A percentile compares a stretch with the other conserved stretches of the same genome.
Evolutionary conservation across 1,140 invertebrate genomes (phyloP).

Genomic region (Trachymyrmex cornetzi): DNA sequence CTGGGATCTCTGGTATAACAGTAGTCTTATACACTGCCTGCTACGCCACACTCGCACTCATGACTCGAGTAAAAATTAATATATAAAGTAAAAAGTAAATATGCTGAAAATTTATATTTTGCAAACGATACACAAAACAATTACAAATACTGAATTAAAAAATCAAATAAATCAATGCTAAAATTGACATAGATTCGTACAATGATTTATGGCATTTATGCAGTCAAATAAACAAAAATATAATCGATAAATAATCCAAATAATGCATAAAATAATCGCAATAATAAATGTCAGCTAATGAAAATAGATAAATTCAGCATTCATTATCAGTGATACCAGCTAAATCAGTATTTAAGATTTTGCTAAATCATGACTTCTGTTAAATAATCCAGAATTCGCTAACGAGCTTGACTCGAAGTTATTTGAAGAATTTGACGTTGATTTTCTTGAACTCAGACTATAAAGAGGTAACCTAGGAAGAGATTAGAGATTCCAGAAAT

Average conservation of each 20-base stretch:
- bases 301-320: neutral
- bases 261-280: neutral
- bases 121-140: neutral
- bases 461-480: slow-evolving; percentile 17
- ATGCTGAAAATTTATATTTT: neutral
- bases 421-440: slow-evolving; percentile 15
- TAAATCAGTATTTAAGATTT: slow-evolving; percentile 8
- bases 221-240: slow-evolving; percentile 5
- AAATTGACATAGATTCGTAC: neutral
- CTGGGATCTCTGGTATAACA: too few relatives aligned
- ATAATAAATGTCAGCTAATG: neutral
- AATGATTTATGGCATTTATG: neutral
- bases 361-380: neutral
- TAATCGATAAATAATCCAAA: neutral
- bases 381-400: neutral
- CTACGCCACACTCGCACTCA: too few relatives aligned
- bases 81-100: slow-evolving; percentile 3
- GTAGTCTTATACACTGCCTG: too few relatives aligned
- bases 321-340: neutral
- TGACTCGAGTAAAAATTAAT: neutral
- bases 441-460: neutral
- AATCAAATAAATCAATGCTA: neutral
- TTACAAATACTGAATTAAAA: neutral
- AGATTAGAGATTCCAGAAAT: neutral
- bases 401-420: neutral